phyloP scores from a whole-genome alignment of 1,140 invertebrate genomes.

The Acromyrmex charruanus region DNA sequence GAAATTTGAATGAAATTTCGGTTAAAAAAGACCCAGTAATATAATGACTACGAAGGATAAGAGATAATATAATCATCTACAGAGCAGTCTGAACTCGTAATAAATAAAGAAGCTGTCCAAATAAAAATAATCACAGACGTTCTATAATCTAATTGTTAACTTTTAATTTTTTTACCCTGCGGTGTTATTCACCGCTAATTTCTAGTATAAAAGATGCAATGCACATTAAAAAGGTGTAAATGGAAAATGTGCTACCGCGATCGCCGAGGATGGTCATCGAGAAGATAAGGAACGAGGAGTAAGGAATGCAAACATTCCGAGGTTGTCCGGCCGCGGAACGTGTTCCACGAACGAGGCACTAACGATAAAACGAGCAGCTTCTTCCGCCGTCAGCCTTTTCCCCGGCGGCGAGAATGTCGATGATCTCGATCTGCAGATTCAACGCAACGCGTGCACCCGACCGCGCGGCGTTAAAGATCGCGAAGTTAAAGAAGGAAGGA shows the following conservation, averaged over 20 bases:
- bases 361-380: conserved; percentile 66
- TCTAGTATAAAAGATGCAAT: neutral
- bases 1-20: too few relatives aligned
- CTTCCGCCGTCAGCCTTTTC: conserved; percentile 37
- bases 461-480: conserved; percentile 53
- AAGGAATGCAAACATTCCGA: conserved; percentile 47
- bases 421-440: conserved; percentile 63
- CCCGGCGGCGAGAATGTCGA: conserved; percentile 52
- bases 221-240: neutral
- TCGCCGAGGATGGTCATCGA: neutral
- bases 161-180: neutral
- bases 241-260: conserved; percentile 7
- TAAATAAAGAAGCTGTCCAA: neutral
- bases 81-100: neutral
- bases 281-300: conserved; percentile 30
- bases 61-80: neutral
- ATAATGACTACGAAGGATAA: too few relatives aligned
- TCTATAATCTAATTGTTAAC: neutral
- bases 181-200: neutral
- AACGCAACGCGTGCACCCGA: conserved; percentile 12
- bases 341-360: conserved; percentile 64
- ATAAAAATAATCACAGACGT: neutral
- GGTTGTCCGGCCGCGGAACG: conserved; percentile 46
- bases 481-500: conserved; percentile 13
- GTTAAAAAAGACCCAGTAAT: too few relatives aligned